Percentiles rank a stretch among this genome's conserved stretches.
Conservation (phyloP, 2,113 vertebrate species). For the Corydoras maculifer region DNA sequence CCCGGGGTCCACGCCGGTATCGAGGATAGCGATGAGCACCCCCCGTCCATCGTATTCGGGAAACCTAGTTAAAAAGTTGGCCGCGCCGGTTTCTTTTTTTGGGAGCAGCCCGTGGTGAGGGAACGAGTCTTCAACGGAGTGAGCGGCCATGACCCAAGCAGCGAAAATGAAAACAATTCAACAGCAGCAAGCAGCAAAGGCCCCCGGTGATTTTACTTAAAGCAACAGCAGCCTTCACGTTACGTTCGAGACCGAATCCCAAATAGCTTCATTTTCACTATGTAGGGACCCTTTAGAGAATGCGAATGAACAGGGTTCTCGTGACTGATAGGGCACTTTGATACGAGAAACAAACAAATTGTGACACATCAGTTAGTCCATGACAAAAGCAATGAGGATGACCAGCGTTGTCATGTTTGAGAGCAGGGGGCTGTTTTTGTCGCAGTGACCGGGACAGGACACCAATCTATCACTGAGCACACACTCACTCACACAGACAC, state of each 20-base stretch:
- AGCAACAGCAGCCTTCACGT: constrained; percentile 46
- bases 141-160: constrained; percentile 74
- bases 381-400: background rate
- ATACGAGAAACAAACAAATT: background rate
- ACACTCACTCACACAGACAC: no score
- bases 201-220: constrained; percentile 53
- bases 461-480: no score
- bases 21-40: constrained; percentile 84
- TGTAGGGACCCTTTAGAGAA: background rate
- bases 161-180: constrained; percentile 61
- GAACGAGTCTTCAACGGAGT: constrained; percentile 80
- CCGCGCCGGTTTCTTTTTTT: constrained; percentile 92
- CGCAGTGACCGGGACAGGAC: no score
- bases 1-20: constrained; percentile 93
- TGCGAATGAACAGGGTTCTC: background rate
- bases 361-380: background rate
- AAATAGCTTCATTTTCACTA: background rate
- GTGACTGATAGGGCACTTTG: background rate
- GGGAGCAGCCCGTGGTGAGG: constrained; percentile 91
- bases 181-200: constrained; percentile 18
- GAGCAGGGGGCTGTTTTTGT: no score
- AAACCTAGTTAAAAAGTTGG: constrained; percentile 81
- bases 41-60: constrained; percentile 90
- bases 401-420: background rate
- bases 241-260: no score